phyloP scores from a whole-genome alignment of 2,888 invertebrate genomes.

The Oscheius sp. region DNA sequence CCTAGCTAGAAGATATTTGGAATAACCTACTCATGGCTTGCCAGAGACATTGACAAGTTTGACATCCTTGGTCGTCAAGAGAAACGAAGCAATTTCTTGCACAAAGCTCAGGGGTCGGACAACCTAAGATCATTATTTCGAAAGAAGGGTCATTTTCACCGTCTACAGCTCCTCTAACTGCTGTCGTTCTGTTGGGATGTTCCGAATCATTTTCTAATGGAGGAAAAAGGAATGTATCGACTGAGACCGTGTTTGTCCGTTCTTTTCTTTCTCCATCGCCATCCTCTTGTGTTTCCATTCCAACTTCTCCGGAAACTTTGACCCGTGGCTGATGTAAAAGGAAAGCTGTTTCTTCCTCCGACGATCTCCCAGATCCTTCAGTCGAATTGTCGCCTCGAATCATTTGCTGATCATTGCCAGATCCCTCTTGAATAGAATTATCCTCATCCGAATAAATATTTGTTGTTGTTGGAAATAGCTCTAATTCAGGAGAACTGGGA shows the following conservation, averaged over 20 bases:
- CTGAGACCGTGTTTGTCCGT: neutral
- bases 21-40: conserved; percentile 55
- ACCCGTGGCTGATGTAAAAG: neutral
- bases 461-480: neutral
- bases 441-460: neutral
- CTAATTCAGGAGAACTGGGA: conserved; percentile 2
- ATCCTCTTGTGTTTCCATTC: conserved; percentile 5
- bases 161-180: conserved; percentile 23
- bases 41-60: conserved; percentile 70
- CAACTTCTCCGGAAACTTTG: conserved; percentile 34
- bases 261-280: neutral
- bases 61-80: conserved; percentile 67
- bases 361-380: conserved; percentile 1
- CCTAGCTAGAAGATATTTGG: neutral
- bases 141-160: neutral
- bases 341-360: conserved; percentile 7
- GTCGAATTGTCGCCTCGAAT: neutral
- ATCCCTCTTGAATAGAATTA: neutral
- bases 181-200: neutral
- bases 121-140: conserved; percentile 29
- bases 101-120: conserved; percentile 61
- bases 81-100: conserved; percentile 66
- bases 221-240: conserved; percentile 7
- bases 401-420: neutral
- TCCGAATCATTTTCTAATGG: neutral